Percentiles rank a stretch among this genome's conserved stretches.
phyloP scores from a whole-genome alignment of 2,888 invertebrate genomes.

The Therioaphis trifolii region DNA sequence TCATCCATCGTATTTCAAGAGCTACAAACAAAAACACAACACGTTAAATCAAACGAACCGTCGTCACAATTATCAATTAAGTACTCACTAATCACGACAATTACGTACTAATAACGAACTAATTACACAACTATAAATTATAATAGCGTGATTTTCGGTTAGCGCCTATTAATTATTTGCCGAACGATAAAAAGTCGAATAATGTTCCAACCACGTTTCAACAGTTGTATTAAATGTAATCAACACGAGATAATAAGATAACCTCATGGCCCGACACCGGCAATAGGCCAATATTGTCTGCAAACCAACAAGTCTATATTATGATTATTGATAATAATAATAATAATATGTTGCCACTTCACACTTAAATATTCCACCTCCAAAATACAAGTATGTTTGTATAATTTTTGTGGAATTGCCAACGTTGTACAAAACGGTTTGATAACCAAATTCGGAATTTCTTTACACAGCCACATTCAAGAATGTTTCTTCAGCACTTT shows the following conservation, averaged over 20 bases:
- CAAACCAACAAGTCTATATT: too few species aligned
- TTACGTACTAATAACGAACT: neutral
- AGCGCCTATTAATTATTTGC: neutral
- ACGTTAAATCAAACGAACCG: neutral
- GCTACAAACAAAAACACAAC: neutral
- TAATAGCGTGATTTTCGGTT: neutral
- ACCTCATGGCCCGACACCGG: neutral
- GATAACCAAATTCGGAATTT: too few species aligned
- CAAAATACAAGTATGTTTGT: too few species aligned
- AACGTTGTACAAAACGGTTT: too few species aligned
- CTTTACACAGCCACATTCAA: too few species aligned
- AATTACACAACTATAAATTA: neutral
- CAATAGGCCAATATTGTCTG: neutral
- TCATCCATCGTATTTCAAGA: neutral
- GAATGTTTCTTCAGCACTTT: too few species aligned
- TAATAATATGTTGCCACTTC: too few species aligned
- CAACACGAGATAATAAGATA: neutral
- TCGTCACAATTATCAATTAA: neutral
- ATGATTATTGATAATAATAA: too few species aligned
- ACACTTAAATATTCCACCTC: too few species aligned
- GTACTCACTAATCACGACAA: neutral
- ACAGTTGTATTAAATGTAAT: too few species aligned
- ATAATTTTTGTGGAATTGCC: too few species aligned
- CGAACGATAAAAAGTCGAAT: neutral
- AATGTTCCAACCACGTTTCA: neutral